A percentile compares a stretch with the other conserved stretches of the same genome.
Conservation (phyloP, 1,140 invertebrate species). For the Halotydeus destructor region DNA sequence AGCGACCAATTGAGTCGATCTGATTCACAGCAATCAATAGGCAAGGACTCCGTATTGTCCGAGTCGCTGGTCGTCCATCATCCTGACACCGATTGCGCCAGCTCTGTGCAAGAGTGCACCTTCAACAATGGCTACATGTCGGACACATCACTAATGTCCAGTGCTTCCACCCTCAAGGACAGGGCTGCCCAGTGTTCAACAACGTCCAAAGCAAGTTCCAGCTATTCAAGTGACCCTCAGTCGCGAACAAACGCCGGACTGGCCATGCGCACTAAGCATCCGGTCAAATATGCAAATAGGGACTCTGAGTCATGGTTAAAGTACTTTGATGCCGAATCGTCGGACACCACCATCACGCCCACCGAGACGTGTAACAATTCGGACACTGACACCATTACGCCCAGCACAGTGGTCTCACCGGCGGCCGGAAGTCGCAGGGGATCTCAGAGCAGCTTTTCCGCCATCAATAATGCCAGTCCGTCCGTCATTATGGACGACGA, state of each 20-base stretch:
- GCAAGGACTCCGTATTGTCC: conserved; percentile 20
- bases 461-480: background rate
- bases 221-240: background rate
- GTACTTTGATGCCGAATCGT: conserved; percentile 4
- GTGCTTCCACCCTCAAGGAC: conserved; percentile 11
- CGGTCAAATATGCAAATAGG: conserved; percentile 4
- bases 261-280: conserved; percentile 37
- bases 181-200: background rate
- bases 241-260: conserved; percentile 9
- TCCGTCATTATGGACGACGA: conserved; percentile 46
- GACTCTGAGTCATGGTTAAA: conserved; percentile 11
- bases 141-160: conserved; percentile 7
- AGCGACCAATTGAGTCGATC: background rate
- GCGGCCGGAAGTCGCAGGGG: no score
- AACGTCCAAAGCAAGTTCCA: background rate
- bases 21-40: conserved; percentile 17
- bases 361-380: no score
- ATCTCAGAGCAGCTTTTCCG: background rate
- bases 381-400: conserved; percentile 5
- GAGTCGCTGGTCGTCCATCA: conserved; percentile 8
- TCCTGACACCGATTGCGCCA: conserved; percentile 3
- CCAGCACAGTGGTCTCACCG: background rate
- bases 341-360: background rate
- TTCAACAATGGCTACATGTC: conserved; percentile 7
- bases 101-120: no score